A percentile compares a stretch with the other conserved stretches of the same genome.
Conservation (phyloP, 2,888 invertebrate species). For the Chloromyia formosa region DNA sequence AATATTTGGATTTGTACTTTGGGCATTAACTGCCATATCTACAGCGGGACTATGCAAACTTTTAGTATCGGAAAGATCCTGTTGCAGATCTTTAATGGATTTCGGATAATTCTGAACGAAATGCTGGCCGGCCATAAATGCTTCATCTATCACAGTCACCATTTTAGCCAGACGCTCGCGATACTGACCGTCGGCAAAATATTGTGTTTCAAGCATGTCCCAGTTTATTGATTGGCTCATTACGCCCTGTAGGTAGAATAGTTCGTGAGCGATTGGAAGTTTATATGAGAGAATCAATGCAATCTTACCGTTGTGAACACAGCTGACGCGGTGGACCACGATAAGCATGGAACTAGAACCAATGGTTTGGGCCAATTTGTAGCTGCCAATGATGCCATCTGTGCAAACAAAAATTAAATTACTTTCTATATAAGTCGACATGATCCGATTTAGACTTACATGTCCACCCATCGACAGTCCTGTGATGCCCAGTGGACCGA, state of each 20-base stretch:
- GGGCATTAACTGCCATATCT: conserved; percentile 52
- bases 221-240: conserved; percentile 96
- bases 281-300: background rate
- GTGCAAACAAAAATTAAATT: conserved; percentile 52
- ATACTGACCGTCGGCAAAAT: conserved; percentile 80
- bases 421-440: background rate
- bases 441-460: conserved; percentile 75
- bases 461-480: conserved; percentile 99
- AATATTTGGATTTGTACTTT: conserved; percentile 51
- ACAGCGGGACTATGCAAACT: background rate
- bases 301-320: conserved; percentile 85
- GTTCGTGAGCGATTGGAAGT: background rate
- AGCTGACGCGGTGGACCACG: conserved; percentile 96
- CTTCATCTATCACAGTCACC: conserved; percentile 82
- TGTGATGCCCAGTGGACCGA: conserved; percentile 92
- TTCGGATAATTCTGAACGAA: conserved; percentile 74
- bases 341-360: conserved; percentile 92
- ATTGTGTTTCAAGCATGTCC: conserved; percentile 89
- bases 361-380: conserved; percentile 96
- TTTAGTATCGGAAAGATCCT: conserved; percentile 58
- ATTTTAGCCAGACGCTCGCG: conserved; percentile 86
- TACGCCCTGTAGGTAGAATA: conserved; percentile 76
- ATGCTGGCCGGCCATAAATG: conserved; percentile 76
- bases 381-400: conserved; percentile 98
- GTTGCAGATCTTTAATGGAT: conserved; percentile 64